A percentile compares a stretch with the other conserved stretches of the same genome.
phyloP scores from a whole-genome alignment of 2,797 vertebrate species.

The Diplodus puntazzo region DNA sequence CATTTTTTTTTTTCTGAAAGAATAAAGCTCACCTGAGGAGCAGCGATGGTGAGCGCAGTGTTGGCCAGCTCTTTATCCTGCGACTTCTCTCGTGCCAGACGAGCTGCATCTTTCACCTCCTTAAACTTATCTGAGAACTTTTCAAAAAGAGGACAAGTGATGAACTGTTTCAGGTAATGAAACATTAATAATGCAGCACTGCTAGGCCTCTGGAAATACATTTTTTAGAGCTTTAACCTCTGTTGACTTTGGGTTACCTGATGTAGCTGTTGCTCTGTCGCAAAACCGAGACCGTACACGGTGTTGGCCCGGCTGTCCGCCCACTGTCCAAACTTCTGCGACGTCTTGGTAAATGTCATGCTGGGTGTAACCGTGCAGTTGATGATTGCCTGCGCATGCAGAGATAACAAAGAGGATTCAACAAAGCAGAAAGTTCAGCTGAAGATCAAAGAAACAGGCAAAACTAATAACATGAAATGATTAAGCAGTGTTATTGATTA shows the following conservation, averaged over 20 bases:
- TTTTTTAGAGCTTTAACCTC: not conserved
- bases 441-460: not conserved
- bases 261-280: slow-evolving; percentile 95
- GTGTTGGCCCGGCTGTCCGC: slow-evolving; percentile 97
- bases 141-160: slow-evolving; percentile 36
- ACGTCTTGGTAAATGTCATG: slow-evolving; percentile 98
- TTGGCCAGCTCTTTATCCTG: slow-evolving; percentile 96
- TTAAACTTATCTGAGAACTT: slow-evolving; percentile 98
- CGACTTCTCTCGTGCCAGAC: slow-evolving; percentile 93
- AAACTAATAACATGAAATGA: not conserved
- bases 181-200: slow-evolving; percentile 15
- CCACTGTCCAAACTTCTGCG: slow-evolving; percentile 98
- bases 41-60: slow-evolving; percentile 89
- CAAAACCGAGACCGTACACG: slow-evolving; percentile 95
- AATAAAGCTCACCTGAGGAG: slow-evolving; percentile 90
- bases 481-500: not conserved
- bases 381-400: slow-evolving; percentile 91
- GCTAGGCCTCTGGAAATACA: not conserved
- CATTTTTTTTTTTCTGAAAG: not conserved
- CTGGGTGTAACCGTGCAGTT: slow-evolving; percentile 97
- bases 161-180: slow-evolving; percentile 6
- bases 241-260: slow-evolving; percentile 84
- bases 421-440: slow-evolving; percentile 16
- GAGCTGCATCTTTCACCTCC: slow-evolving; percentile 94
- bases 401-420: slow-evolving; percentile 8